These are phyloP conservation scores for Dasyprocta punctata DNA, from an alignment of 2,113 vertebrate genomes.

Conservation along the genomic window DNA sequence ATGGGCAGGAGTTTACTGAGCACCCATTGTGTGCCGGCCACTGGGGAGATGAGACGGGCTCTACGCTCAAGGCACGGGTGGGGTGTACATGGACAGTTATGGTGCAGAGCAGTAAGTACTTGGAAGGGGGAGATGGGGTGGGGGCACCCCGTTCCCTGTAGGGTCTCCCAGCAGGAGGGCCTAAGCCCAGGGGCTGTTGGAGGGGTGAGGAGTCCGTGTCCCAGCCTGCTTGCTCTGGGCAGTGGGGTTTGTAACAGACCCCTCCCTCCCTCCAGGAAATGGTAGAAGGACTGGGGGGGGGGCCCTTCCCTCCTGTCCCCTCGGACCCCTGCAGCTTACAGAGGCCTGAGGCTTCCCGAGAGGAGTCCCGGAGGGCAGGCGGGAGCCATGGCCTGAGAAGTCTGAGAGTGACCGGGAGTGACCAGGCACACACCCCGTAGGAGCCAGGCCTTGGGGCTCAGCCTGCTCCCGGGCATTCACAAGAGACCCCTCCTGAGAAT, in stretches of 20 bases:
- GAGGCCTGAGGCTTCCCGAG: background rate
- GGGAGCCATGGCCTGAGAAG: fast-evolving
- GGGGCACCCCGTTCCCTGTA: fast-evolving
- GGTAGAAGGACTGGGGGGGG: fast-evolving
- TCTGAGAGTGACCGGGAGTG: fast-evolving
- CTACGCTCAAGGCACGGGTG: fast-evolving
- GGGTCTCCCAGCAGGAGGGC: too few species aligned
- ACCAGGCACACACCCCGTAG: fast-evolving
- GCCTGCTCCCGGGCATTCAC: background rate
- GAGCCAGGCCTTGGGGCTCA: background rate
- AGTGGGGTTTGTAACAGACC: too few species aligned
- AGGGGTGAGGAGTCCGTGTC: fast-evolving
- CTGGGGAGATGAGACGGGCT: background rate
- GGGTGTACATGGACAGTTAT: fast-evolving
- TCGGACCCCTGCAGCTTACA: background rate
- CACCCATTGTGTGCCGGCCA: background rate
- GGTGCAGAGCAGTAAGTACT: background rate
- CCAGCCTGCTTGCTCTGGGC: background rate
- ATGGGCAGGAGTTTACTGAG: fast-evolving
- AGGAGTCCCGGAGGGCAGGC: background rate
- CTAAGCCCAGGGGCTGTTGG: background rate
- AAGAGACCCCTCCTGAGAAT: fast-evolving
- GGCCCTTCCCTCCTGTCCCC: background rate
- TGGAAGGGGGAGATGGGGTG: fast-evolving
- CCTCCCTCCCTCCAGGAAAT: background rate